These are phyloP conservation scores for Mus spicilegus DNA, from an alignment of 2,113 vertebrate genomes.

Conservation along the genomic window DNA sequence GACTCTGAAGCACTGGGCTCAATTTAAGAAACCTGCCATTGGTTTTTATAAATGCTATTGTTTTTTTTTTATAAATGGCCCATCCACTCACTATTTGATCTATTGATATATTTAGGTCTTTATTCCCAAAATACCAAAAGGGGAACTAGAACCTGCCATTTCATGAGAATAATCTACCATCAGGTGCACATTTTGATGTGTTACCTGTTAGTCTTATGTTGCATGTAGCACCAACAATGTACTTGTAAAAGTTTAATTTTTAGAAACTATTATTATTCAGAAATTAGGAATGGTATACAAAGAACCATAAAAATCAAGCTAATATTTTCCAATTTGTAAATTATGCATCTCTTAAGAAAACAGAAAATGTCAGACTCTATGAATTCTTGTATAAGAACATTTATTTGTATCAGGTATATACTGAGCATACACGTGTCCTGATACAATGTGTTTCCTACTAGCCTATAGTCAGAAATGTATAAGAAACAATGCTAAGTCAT, in stretches of 20 bases:
- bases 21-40: background rate
- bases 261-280: background rate
- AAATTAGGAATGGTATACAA: background rate
- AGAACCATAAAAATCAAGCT: background rate
- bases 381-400: background rate
- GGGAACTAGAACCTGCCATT: background rate
- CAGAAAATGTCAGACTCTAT: background rate
- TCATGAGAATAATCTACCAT: background rate
- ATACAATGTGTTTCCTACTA: background rate
- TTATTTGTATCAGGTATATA: background rate
- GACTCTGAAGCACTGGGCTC: background rate
- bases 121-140: background rate
- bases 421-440: background rate
- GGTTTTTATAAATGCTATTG: background rate
- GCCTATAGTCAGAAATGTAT: background rate
- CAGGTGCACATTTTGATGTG: background rate
- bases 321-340: background rate
- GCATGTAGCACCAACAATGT: background rate
- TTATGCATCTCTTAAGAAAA: background rate
- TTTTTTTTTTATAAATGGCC: background rate
- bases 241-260: background rate
- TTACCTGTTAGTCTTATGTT: background rate
- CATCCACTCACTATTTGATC: background rate
- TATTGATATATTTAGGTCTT: background rate
- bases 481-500: background rate